Percentiles rank a stretch among this genome's conserved stretches.
Conservation (phyloP, 2,888 invertebrate species). For the Adelphocoris suturalis region DNA sequence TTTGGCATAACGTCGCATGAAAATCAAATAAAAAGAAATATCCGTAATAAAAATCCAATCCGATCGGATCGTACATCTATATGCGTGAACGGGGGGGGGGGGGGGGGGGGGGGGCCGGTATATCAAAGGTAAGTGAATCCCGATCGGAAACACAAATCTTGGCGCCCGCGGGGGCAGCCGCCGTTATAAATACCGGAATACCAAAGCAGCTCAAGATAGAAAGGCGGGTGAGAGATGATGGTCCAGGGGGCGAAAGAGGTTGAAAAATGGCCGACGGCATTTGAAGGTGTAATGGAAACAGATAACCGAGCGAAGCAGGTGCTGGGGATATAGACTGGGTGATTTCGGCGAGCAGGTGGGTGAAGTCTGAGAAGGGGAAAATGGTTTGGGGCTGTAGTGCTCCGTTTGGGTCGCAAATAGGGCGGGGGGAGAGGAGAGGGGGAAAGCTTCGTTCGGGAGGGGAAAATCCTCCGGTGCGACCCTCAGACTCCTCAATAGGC, state of each 20-base stretch:
- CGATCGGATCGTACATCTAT: constrained; percentile 6
- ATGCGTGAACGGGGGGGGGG: constrained; percentile 28
- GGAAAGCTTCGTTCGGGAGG: background rate
- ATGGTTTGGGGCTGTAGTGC: background rate
- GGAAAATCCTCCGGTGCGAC: background rate
- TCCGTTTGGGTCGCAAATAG: background rate
- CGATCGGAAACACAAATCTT: constrained; percentile 64
- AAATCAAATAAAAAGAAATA: constrained; percentile 24
- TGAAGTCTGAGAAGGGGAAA: constrained; percentile 7
- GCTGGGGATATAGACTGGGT: constrained; percentile 69
- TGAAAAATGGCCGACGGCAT: constrained; percentile 62
- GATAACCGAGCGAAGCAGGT: constrained; percentile 69
- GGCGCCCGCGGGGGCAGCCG: background rate
- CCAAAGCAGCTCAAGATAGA: constrained; percentile 58
- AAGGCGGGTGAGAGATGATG: background rate
- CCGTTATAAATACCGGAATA: constrained; percentile 69
- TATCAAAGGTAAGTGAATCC: constrained; percentile 67
- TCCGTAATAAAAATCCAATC: constrained; percentile 15
- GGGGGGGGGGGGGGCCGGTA: constrained; percentile 1
- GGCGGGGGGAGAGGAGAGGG: too few relatives aligned
- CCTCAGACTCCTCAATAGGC: constrained; percentile 39
- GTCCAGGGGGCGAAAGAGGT: constrained; percentile 40
- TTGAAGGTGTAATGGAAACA: constrained; percentile 70
- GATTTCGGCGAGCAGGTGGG: constrained; percentile 60
- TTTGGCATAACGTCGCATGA: background rate